Evolutionary conservation across 2,113 vertebrate genomes (phyloP).

Genomic region (Oceanodroma tethys): DNA sequence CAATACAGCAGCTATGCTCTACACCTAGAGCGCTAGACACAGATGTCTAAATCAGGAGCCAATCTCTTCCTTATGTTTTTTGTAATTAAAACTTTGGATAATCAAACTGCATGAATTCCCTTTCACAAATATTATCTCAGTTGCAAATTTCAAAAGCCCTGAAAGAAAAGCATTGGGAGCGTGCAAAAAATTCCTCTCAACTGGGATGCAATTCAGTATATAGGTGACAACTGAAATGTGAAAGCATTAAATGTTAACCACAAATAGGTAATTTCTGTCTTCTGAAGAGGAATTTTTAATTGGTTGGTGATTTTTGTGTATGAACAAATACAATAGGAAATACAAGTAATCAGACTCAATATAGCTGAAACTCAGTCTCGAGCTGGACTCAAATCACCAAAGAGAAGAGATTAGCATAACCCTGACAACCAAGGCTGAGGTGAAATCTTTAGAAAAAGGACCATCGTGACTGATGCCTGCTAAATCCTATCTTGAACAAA

Average conservation of each 20-base stretch:
- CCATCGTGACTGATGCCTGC: accelerated
- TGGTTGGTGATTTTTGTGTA: no score
- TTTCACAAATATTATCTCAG: neutral
- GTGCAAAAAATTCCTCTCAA: neutral
- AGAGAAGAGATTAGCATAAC: neutral
- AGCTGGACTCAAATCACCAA: neutral
- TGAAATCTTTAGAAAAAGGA: neutral
- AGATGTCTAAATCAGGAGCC: neutral
- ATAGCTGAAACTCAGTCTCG: neutral
- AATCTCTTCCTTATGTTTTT: no score
- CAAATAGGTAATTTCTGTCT: neutral
- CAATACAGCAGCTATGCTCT: neutral
- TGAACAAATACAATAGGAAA: neutral
- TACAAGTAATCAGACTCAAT: neutral
- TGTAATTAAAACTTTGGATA: neutral
- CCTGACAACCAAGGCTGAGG: neutral
- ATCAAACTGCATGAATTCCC: neutral
- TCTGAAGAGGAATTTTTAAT: neutral
- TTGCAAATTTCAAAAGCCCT: neutral
- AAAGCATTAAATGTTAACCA: neutral
- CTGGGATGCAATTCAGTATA: neutral
- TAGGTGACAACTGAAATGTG: neutral
- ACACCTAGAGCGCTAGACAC: no score
- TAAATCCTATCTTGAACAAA: neutral
- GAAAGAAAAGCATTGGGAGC: neutral